Percentiles rank a stretch among this genome's conserved stretches.
These are phyloP conservation scores for Bombycilla garrulus DNA, from an alignment of 2,113 vertebrate genomes.

Conservation along the genomic window DNA sequence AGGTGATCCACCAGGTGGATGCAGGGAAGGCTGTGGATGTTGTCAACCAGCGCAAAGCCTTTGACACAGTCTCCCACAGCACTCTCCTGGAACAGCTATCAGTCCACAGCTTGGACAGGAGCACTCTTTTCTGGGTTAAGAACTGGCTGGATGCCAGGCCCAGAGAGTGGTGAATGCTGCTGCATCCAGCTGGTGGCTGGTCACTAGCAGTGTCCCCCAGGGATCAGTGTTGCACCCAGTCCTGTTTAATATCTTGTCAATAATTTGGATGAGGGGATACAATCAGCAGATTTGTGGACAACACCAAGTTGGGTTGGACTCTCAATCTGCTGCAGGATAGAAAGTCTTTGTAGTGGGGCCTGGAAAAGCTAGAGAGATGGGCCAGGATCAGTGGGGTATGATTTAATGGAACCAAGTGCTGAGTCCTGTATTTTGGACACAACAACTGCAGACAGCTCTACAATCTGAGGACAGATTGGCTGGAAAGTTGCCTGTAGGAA, in stretches of 20 bases:
- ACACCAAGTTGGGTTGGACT: no score
- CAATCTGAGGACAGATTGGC: neutral
- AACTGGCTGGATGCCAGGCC: neutral
- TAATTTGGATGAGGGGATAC: neutral
- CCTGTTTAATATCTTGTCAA: neutral
- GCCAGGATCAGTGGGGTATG: neutral
- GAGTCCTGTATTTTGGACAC: neutral
- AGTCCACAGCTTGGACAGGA: accelerated
- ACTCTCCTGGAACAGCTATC: no score
- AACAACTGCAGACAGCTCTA: neutral
- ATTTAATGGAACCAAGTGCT: neutral
- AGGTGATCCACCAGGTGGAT: neutral
- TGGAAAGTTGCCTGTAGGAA: neutral
- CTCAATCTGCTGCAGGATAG: neutral
- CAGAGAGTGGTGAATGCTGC: neutral
- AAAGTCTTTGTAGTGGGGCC: neutral
- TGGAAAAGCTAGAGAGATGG: neutral
- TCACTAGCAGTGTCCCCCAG: accelerated
- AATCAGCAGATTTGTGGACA: neutral
- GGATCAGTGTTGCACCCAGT: neutral
- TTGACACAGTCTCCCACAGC: neutral
- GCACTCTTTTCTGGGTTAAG: accelerated
- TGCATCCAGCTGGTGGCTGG: neutral
- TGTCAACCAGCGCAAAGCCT: neutral
- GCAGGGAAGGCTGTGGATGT: neutral